Base-by-base conservation (phyloP, 2,888 invertebrate genomes). In the Adela reaumurella region DNA sequence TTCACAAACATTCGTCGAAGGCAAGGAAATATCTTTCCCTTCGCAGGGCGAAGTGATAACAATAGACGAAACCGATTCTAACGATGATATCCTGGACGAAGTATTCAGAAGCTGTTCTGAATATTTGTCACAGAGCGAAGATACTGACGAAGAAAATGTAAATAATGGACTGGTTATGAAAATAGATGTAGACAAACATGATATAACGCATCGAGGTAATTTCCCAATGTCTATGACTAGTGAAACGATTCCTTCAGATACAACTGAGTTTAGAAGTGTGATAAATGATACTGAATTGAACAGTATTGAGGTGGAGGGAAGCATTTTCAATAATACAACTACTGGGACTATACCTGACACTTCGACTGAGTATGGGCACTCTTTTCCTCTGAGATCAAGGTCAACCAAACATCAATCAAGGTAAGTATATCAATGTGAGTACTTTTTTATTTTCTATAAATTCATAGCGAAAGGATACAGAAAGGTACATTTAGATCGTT, bases 1-100 rank as follows among this genome's bases (percentile, higher is more conserved):
- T 51, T 76, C 74, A 0, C 77, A 77, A 58, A 72, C 70, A 0
- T 74, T 74, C 42, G 74, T 77, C 0, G 78, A 78, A 64, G 77
- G 77, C 0, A 74, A 68, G 52, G 76, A 77, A 58, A 74, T 77
- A 1, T 55, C 63, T 0, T 76, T 76, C 17, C 67, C 70, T 1
- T 58, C 58, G n/a, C 35, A 35, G 14, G 35, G 35, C 3, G n/a
- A 35, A 14, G 17, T 10, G 10, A 19, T 43, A 43, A 43, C 17
- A 3, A 43, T 19, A 43, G 19, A 19, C 14, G 43, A 19, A 43
- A 19, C 11, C 8, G 19, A 43, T 17, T 19, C 43, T 17, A 43
- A 19, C 19, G 19, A 43, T 17, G 43, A 43, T 17, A 43, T 43
- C 3, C 14, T 43, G 8, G 11, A 17, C 8, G 43, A 43, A 16